A percentile compares a stretch with the other conserved stretches of the same genome.
Evolutionary conservation across 2,113 vertebrate species (phyloP).

Genomic region (Oreochromis niloticus): DNA sequence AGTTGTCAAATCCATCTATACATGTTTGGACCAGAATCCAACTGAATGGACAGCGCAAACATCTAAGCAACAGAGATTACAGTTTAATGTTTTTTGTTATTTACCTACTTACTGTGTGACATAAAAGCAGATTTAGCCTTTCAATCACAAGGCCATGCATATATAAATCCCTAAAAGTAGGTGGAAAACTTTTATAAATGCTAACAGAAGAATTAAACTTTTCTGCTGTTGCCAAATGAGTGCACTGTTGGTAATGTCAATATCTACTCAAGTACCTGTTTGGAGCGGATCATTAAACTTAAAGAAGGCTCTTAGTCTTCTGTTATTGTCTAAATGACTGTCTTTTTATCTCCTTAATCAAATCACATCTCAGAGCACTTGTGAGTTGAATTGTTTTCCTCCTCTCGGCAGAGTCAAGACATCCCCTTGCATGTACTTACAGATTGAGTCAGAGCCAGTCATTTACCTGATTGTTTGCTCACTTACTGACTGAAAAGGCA

Average conservation of each 20-base stretch:
- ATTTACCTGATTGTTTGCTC: not conserved
- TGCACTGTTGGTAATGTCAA: not conserved
- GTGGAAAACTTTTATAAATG: not conserved
- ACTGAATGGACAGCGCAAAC: not conserved
- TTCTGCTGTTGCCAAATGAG: not conserved
- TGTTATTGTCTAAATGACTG: not conserved
- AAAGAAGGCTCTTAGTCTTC: not conserved
- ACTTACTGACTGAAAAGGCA: not conserved
- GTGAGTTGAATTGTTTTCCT: not conserved
- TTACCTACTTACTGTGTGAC: not conserved
- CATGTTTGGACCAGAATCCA: not conserved
- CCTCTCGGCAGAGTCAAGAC: not conserved
- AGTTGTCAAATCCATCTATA: not conserved
- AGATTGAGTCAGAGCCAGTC: not conserved
- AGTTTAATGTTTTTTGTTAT: not conserved
- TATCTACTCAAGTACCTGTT: not conserved
- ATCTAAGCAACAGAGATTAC: not conserved
- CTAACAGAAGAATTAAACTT: not conserved
- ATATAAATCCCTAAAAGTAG: rapidly evolving
- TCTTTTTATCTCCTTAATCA: not conserved
- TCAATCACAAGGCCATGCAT: not conserved
- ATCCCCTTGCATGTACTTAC: not conserved
- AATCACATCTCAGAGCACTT: not conserved
- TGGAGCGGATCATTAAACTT: not conserved
- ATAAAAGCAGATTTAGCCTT: not conserved